Evolutionary conservation across 2,113 vertebrate species (phyloP).

Genomic region (Alouatta palliata): DNA sequence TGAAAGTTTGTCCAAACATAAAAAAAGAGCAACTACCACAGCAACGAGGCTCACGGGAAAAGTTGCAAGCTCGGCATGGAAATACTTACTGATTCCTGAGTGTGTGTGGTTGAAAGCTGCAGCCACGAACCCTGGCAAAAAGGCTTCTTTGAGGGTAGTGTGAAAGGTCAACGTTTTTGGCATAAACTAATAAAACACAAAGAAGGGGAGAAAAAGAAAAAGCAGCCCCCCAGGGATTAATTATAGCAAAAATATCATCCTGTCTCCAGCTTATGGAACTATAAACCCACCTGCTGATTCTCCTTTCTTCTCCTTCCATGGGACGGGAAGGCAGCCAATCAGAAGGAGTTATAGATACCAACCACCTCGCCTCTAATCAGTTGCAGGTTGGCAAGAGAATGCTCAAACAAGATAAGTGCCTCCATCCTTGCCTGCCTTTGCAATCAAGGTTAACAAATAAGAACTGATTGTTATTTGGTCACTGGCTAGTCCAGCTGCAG

Average conservation of each 20-base stretch:
- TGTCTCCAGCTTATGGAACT: not conserved
- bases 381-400: not conserved
- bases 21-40: not conserved
- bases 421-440: not conserved
- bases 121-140: slow-evolving; percentile 55
- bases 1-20: not conserved
- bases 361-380: not conserved
- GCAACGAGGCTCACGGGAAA: not conserved
- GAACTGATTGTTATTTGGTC: not conserved
- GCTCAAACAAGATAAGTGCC: not conserved
- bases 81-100: slow-evolving; percentile 51
- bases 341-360: not conserved
- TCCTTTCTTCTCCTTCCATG: not conserved
- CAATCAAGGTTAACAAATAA: not conserved
- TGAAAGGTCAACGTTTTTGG: slow-evolving; percentile 50
- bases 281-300: slow-evolving; percentile 30
- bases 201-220: not conserved
- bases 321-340: slow-evolving; percentile 54
- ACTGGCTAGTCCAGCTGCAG: not conserved
- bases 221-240: not conserved
- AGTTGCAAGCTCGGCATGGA: not conserved
- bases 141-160: slow-evolving; percentile 58
- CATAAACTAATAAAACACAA: slow-evolving; percentile 28
- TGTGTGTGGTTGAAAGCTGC: not conserved
- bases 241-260: not conserved